Conservation (phyloP, 2,888 invertebrate genomes). For the Metacarcinus magister region DNA sequence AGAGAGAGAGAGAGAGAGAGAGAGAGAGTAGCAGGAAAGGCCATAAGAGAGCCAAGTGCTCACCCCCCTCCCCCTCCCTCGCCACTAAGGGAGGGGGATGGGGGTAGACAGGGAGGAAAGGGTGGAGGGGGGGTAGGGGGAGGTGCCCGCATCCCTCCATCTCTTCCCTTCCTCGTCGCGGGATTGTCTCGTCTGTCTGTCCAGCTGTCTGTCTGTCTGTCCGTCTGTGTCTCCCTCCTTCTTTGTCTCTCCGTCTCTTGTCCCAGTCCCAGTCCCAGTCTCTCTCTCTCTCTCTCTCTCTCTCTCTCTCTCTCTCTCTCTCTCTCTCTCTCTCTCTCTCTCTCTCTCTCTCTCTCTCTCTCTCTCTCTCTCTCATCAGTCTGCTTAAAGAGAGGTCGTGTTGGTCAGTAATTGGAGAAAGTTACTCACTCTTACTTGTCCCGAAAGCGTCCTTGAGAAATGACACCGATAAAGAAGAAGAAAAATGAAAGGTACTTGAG, state of each 20-base stretch:
- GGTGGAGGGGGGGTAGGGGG: not conserved
- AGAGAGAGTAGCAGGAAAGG: constrained; percentile 11
- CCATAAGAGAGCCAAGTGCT: not conserved
- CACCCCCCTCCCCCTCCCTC: not conserved
- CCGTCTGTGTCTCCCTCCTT: not conserved
- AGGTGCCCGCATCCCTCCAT: not conserved
- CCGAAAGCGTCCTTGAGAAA: too few species aligned
- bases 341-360: not conserved
- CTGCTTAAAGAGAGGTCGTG: too few species aligned
- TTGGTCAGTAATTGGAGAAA: too few species aligned
- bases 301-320: not conserved
- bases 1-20: constrained; percentile 26
- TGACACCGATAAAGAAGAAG: too few species aligned
- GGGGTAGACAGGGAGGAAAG: not conserved
- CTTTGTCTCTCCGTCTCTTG: too few species aligned
- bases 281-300: not conserved
- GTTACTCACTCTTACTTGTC: too few species aligned
- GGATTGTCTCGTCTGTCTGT: not conserved
- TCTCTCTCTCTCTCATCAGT: not conserved
- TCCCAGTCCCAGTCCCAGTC: too few species aligned
- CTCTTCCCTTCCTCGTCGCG: not conserved
- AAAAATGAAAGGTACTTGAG: not conserved
- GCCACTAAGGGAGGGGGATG: not conserved
- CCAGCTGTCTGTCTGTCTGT: not conserved
- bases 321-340: constrained; percentile 33